Conservation (phyloP, 2,888 invertebrate genomes). For the Aplocera efformata region DNA sequence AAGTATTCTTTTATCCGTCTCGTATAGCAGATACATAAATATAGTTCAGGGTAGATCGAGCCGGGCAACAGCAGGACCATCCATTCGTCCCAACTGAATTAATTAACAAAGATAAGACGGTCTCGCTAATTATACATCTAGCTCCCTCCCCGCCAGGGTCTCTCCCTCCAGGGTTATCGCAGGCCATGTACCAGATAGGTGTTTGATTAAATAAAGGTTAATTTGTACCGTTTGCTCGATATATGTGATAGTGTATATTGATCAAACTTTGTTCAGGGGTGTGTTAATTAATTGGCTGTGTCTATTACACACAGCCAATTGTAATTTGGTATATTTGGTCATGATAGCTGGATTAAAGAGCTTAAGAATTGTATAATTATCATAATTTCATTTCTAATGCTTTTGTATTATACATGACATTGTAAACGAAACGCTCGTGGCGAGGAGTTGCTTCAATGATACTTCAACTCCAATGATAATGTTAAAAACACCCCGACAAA, state of each 20-base stretch:
- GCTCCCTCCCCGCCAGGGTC: conserved; percentile 29
- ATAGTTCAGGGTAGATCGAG: conserved; percentile 1
- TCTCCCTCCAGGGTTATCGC: conserved; percentile 33
- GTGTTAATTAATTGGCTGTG: too few species aligned
- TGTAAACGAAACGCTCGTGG: too few species aligned
- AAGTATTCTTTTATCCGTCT: too few species aligned
- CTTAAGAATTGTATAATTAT: too few species aligned
- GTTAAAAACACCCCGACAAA: too few species aligned
- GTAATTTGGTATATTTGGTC: too few species aligned
- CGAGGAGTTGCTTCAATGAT: too few species aligned
- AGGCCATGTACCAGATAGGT: conserved; percentile 33
- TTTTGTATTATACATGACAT: too few species aligned
- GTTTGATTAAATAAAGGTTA: conserved; percentile 47
- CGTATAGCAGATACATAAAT: neutral
- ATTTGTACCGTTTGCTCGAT: conserved; percentile 36
- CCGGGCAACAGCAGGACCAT: conserved; percentile 25
- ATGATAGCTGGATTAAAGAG: too few species aligned
- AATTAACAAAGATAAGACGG: conserved; percentile 62
- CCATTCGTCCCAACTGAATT: conserved; percentile 45
- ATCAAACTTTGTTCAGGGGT: conserved; percentile 17
- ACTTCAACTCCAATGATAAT: too few species aligned
- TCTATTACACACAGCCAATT: too few species aligned
- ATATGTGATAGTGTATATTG: conserved; percentile 24
- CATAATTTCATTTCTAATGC: too few species aligned
- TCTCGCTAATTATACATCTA: conserved; percentile 59